phyloP scores from a whole-genome alignment of 1,140 invertebrate species.

The Lucilia cuprina region DNA sequence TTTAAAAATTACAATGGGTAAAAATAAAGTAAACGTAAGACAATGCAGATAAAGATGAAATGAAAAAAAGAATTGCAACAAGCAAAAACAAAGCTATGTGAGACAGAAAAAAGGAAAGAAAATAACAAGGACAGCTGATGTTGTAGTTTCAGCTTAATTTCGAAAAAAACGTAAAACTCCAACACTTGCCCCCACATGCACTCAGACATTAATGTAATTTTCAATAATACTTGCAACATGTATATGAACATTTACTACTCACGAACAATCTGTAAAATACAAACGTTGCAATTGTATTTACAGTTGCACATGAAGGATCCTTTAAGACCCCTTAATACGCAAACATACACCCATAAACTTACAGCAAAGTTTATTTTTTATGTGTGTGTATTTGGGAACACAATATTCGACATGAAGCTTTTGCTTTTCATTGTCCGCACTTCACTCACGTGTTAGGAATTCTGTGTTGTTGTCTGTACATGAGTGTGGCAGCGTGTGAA shows the following conservation, averaged over 20 bases:
- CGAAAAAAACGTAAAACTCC: neutral
- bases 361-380: too few relatives aligned
- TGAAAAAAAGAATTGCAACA: too few relatives aligned
- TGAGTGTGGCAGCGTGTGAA: too few relatives aligned
- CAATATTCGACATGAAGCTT: neutral
- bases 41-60: too few relatives aligned
- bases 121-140: neutral
- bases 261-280: neutral
- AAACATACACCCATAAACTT: too few relatives aligned
- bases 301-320: neutral
- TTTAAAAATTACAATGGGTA: too few relatives aligned
- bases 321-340: neutral
- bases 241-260: neutral
- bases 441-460: neutral
- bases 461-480: neutral
- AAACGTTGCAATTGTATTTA: neutral
- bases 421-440: neutral
- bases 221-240: neutral
- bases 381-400: neutral
- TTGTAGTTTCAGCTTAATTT: neutral
- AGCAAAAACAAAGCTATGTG: neutral
- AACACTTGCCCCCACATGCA: neutral
- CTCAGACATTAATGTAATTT: neutral
- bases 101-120: neutral
- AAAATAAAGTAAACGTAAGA: too few relatives aligned